These are phyloP conservation scores for Tipula confusa DNA, from an alignment of 2,888 invertebrate genomes.

Conservation along the genomic window DNA sequence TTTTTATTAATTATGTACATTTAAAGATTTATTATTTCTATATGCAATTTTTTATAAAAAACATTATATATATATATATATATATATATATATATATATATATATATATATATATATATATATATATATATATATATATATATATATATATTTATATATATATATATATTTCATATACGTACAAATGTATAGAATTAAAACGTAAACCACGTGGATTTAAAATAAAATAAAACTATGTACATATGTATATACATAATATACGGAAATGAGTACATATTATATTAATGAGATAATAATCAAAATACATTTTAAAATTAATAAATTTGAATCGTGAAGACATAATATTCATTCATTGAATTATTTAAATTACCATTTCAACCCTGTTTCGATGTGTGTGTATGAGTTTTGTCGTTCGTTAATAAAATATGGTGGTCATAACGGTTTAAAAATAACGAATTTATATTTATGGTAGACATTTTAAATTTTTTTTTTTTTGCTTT, in stretches of 20 bases:
- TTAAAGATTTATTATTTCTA: background rate
- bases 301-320: background rate
- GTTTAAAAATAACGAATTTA: background rate
- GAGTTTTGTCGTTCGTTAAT: background rate
- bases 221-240: background rate
- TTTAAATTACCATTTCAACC: background rate
- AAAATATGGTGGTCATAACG: background rate
- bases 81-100: no score
- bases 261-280: slow-evolving; percentile 16
- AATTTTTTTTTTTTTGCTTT: background rate
- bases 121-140: background rate
- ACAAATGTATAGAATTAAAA: background rate
- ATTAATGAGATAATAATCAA: slow-evolving; percentile 1
- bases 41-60: background rate
- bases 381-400: background rate
- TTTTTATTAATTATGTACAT: background rate
- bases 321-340: background rate
- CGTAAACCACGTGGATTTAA: background rate
- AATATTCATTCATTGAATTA: background rate
- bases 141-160: background rate
- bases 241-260: background rate
- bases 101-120: no score
- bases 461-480: background rate
- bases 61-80: background rate
- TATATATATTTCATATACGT: background rate